Percentiles rank a stretch among this genome's conserved stretches.
Conservation (phyloP, 64 coral and sea anemone genomes). For the Trachythela sp. region DNA sequence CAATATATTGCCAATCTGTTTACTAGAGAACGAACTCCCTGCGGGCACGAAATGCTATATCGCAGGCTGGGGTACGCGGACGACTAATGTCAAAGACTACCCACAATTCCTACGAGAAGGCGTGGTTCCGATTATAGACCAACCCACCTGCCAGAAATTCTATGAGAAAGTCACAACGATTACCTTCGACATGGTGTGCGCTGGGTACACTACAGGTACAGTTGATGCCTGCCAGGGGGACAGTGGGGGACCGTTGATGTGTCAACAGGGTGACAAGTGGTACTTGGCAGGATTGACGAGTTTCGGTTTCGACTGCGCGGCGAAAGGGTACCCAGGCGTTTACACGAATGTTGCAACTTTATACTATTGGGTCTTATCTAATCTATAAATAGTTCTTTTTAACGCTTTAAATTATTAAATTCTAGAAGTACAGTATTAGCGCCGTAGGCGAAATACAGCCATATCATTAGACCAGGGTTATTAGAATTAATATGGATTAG, state of each 20-base stretch:
- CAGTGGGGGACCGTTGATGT: conserved; percentile 19
- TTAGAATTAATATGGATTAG: too few species aligned
- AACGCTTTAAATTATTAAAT: too few species aligned
- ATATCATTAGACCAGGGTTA: too few species aligned
- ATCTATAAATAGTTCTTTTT: too few species aligned
- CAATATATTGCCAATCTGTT: neutral
- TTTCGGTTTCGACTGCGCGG: neutral
- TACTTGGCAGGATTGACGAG: conserved; percentile 7
- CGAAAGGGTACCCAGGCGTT: neutral
- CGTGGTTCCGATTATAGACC: neutral
- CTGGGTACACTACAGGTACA: conserved; percentile 4
- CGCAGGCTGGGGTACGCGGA: neutral
- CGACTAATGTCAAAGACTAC: neutral
- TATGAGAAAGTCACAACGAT: neutral
- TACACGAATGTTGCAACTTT: neutral
- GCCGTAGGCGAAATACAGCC: too few species aligned
- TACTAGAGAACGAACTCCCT: neutral
- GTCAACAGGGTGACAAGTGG: conserved; percentile 4
- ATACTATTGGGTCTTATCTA: neutral
- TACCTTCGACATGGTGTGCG: neutral
- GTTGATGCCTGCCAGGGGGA: neutral
- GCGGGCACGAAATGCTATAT: conserved; percentile 6
- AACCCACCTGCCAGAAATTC: neutral
- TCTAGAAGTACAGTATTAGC: too few species aligned
- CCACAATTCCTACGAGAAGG: neutral